A percentile compares a stretch with the other conserved stretches of the same genome.
These are phyloP conservation scores for Epistrophe grossulariae DNA, from an alignment of 2,888 invertebrate genomes.

Conservation along the genomic window DNA sequence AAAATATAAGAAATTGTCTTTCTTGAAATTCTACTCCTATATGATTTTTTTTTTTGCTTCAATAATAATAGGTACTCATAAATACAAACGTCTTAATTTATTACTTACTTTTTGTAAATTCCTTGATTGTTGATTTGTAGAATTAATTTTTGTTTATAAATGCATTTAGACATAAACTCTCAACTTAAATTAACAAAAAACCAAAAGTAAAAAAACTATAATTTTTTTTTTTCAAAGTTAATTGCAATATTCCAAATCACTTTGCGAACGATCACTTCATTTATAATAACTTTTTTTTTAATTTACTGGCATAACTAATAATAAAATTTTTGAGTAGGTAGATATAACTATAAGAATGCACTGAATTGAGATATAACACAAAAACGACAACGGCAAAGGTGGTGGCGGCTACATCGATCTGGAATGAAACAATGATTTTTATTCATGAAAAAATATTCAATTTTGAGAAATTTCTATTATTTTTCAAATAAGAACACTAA, in stretches of 20 bases:
- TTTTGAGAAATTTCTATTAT: neutral
- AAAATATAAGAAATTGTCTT: too few relatives aligned
- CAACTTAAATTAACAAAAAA: neutral
- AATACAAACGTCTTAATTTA: neutral
- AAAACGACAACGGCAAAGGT: neutral
- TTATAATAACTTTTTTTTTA: neutral
- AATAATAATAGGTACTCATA: too few relatives aligned
- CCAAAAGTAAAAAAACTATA: neutral
- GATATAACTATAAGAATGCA: neutral
- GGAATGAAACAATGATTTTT: neutral
- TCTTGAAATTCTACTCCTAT: too few relatives aligned
- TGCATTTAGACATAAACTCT: neutral
- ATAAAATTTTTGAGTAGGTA: neutral
- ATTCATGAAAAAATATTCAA: neutral
- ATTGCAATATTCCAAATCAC: neutral
- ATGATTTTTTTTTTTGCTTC: too few relatives aligned
- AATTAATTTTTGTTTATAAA: neutral
- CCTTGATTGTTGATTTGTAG: neutral
- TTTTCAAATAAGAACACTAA: neutral
- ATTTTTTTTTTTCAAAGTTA: neutral
- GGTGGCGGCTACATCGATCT: conserved; percentile 2
- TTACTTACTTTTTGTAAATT: conserved; percentile 7
- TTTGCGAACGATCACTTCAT: neutral
- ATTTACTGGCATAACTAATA: neutral
- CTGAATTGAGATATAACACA: neutral